Conservation (phyloP, 2,113 vertebrate genomes). For the Nothobranchius kuhntae region DNA sequence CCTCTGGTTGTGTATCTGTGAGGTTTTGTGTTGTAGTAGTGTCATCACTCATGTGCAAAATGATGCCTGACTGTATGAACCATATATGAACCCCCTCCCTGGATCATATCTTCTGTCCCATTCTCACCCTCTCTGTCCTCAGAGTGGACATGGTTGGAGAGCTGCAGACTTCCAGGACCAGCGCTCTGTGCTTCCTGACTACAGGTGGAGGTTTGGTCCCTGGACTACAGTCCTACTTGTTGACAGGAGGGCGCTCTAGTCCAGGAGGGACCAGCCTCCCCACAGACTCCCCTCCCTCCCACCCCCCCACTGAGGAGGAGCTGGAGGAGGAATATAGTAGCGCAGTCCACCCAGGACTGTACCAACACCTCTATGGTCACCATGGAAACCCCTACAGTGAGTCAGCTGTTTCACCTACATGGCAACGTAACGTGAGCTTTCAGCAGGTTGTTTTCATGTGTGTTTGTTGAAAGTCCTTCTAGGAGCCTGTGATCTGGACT, state of each 20-base stretch:
- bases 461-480: no score
- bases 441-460: no score
- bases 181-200: slow-evolving; percentile 70
- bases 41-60: not conserved
- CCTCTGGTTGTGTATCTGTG: not conserved
- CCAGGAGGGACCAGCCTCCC: slow-evolving; percentile 92
- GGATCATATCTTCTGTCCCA: no score
- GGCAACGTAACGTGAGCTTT: no score
- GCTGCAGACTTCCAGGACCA: slow-evolving; percentile 59
- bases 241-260: slow-evolving; percentile 87
- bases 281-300: slow-evolving; percentile 93
- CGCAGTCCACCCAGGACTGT: slow-evolving; percentile 83
- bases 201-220: slow-evolving; percentile 80
- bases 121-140: slow-evolving; percentile 8
- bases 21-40: not conserved
- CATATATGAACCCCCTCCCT: not conserved
- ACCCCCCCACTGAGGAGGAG: slow-evolving; percentile 93
- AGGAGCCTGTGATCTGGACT: no score
- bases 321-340: slow-evolving; percentile 92
- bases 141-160: slow-evolving; percentile 49
- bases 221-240: slow-evolving; percentile 85
- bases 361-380: slow-evolving; percentile 90
- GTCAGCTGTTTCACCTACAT: slow-evolving; percentile 9
- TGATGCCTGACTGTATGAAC: no score
- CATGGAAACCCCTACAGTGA: slow-evolving; percentile 83